These are phyloP conservation scores for Harpagoxenus sublaevis DNA, from an alignment of 2,888 invertebrate species.

Conservation along the genomic window DNA sequence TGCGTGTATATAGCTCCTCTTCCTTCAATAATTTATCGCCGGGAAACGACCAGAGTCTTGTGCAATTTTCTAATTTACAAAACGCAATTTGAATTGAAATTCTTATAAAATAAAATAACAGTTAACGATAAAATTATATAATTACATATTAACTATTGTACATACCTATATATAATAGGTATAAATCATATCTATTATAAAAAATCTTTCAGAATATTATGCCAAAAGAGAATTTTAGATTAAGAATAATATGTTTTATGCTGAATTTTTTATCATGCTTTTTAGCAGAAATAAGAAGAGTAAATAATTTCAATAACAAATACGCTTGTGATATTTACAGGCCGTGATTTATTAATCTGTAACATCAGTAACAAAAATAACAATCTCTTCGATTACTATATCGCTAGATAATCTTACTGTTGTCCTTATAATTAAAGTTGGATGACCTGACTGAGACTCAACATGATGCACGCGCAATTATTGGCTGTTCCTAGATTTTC, in stretches of 20 bases:
- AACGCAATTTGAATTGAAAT: neutral
- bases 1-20: neutral
- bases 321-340: conserved; percentile 2
- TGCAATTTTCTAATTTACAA: neutral
- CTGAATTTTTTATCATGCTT: neutral
- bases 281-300: neutral
- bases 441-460: conserved; percentile 28
- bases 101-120: neutral
- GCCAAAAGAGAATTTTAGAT: neutral
- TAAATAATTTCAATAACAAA: neutral
- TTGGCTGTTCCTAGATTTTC: conserved; percentile 13
- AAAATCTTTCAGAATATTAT: neutral
- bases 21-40: neutral
- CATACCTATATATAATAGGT: neutral
- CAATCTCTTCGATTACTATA: conserved; percentile 7
- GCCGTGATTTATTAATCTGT: conserved; percentile 29
- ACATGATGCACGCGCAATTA: conserved; percentile 19
- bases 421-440: conserved; percentile 15
- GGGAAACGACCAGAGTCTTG: neutral
- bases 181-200: neutral
- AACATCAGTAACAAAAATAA: conserved; percentile 50
- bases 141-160: neutral
- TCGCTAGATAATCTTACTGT: neutral
- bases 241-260: neutral
- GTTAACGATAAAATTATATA: neutral